phyloP scores from a whole-genome alignment of 2,797 vertebrate genomes.

The Clarias fuscus region DNA sequence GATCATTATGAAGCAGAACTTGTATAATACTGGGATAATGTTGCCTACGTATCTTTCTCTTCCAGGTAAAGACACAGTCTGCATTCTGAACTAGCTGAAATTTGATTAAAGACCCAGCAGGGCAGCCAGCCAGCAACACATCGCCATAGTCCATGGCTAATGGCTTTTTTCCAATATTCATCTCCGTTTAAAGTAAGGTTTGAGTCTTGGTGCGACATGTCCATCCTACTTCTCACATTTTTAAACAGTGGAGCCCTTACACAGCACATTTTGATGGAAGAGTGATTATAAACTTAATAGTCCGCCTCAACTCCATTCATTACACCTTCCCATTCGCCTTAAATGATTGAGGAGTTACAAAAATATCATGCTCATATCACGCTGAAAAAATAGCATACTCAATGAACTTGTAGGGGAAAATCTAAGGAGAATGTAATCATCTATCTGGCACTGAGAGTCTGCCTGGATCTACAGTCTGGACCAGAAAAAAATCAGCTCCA shows the following conservation, averaged over 20 bases:
- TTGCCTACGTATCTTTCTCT: not conserved
- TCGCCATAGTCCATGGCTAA: not conserved
- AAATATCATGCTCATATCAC: not conserved
- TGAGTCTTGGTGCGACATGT: not conserved
- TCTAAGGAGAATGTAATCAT: not conserved
- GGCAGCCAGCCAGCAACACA: constrained; percentile 1
- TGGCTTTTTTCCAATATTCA: constrained; percentile 7
- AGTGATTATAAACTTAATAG: not conserved
- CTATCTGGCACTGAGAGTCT: not conserved
- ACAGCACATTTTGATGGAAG: not conserved
- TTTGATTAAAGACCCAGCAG: not conserved
- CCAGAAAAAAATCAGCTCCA: not conserved
- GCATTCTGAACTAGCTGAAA: not conserved
- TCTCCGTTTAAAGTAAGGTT: not conserved
- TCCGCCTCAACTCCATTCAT: not conserved
- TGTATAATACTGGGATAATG: not conserved
- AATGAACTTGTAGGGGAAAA: not conserved
- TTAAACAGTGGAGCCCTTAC: not conserved
- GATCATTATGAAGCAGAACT: not conserved
- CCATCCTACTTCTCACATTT: not conserved
- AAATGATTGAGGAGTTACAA: not conserved
- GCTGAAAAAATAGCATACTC: not conserved
- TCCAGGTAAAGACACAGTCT: not conserved
- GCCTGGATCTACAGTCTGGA: not conserved
- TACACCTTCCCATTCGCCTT: not conserved